phyloP scores from a whole-genome alignment of 2,888 invertebrate species.

The Cepaea hortensis region DNA sequence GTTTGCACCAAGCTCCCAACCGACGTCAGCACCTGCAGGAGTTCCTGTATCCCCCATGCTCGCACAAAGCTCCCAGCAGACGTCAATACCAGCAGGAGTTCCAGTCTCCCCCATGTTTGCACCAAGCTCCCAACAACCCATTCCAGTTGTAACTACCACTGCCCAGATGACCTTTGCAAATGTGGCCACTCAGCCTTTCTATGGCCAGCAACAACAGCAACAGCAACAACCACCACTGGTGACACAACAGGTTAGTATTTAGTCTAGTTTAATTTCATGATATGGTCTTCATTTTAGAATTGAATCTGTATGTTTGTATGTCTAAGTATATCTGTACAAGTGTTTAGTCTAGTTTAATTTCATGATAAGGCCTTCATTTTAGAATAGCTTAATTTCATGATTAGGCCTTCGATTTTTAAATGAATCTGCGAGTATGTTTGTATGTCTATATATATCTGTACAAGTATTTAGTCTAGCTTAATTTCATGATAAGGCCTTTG shows the following conservation, averaged over 20 bases:
- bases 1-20: constrained; percentile 30
- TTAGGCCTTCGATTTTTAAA: too few species aligned
- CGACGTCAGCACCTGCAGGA: neutral
- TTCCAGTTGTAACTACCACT: constrained; percentile 34
- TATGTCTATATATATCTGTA: too few species aligned
- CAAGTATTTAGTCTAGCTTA: neutral
- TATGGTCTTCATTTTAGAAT: too few species aligned
- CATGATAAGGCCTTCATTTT: too few species aligned
- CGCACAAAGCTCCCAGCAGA: constrained; percentile 41
- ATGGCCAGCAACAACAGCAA: constrained; percentile 48
- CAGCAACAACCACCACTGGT: constrained; percentile 22
- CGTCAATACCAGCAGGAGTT: constrained; percentile 41
- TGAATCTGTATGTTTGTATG: too few species aligned
- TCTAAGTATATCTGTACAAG: too few species aligned
- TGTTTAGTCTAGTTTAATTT: too few species aligned
- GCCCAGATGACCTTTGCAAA: constrained; percentile 34
- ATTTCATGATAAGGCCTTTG: too few species aligned
- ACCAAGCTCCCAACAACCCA: constrained; percentile 22
- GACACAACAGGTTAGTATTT: constrained; percentile 24
- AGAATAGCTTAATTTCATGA: too few species aligned
- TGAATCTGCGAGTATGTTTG: too few species aligned
- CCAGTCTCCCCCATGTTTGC: constrained; percentile 50
- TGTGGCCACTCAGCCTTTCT: constrained; percentile 45
- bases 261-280: too few species aligned
- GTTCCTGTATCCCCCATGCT: constrained; percentile 11